Base-by-base conservation (phyloP, 2,888 invertebrate genomes). In the Meteorus cinctellus region DNA sequence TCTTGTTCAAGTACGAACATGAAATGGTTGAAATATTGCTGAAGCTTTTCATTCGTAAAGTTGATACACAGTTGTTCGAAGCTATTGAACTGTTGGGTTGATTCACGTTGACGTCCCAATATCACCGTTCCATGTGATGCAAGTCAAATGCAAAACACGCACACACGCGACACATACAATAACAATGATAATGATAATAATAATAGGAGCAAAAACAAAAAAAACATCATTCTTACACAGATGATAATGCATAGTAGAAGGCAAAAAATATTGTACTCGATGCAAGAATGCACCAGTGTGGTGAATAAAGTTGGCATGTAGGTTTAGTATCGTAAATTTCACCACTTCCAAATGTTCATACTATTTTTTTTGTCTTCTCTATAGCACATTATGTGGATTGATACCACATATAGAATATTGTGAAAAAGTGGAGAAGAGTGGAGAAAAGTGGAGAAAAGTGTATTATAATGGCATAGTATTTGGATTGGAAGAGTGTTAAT, bases 21-120 rank as follows among this genome's bases (percentile, higher is more conserved):
- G 92, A 96, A 94, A 90, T 97, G 97, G 91, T 97, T 97, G 94
- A 97, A 97, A 92, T 96, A 97, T 90, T 97, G 97, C 91, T 97
- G 97, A 86, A 97, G 93, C 91, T 96, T 96, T 92, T 97, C 97
- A 91, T 97, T 97, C 88, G 96, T 96, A 93, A 96, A 97, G 93
- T 97, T 97, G 93, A 97, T 96, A 93, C 97, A 97, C 89, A 97
- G 93, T 91, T 97, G 97, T 92, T 97, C 97, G 93, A 97, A 97
- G 89, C 96, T 95, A 92, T 97, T 97, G 92, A 93, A 95, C 97
- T 97, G 93, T 63, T 34, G n/a, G 34, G 55, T 62, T 70, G 63
- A 60, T 77, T 75, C 80, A 70, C 29, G 12, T 19, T 16, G 31
- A 36, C 41, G 55, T 69, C 59, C 48, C 48, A 16, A 45, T 27